These are phyloP conservation scores for Melipona quadrifasciata DNA, from an alignment of 1,140 invertebrate genomes.

Conservation along the genomic window DNA sequence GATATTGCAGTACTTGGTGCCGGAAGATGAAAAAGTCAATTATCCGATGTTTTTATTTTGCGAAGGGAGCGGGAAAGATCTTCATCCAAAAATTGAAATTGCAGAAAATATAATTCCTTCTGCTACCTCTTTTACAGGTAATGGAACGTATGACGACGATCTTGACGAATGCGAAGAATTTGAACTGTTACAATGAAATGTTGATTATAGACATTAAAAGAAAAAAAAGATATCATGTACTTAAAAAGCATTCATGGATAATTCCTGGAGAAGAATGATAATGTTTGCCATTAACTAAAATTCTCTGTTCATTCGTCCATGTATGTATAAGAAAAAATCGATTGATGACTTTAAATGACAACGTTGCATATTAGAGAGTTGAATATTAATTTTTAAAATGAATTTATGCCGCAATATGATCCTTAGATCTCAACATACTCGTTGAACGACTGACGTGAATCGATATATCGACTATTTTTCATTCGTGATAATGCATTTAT, in stretches of 20 bases:
- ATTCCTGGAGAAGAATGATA: constrained; percentile 8
- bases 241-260: constrained; percentile 61
- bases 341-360: constrained; percentile 35
- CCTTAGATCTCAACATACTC: constrained; percentile 18
- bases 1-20: constrained; percentile 84
- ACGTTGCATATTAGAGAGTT: constrained; percentile 27
- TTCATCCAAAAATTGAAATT: constrained; percentile 82
- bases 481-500: constrained; percentile 25
- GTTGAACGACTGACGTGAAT: constrained; percentile 20
- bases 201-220: constrained; percentile 17
- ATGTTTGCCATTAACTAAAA: constrained; percentile 37
- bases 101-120: constrained; percentile 83
- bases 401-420: constrained; percentile 9
- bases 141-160: constrained; percentile 83
- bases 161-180: constrained; percentile 89
- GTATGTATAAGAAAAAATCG: constrained; percentile 32
- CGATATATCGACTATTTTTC: constrained; percentile 32
- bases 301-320: constrained; percentile 46
- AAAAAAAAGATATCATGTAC: constrained; percentile 57
- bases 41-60: constrained; percentile 92
- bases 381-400: constrained; percentile 9
- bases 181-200: constrained; percentile 76
- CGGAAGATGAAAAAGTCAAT: constrained; percentile 83
- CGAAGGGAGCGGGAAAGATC: constrained; percentile 85
- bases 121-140: constrained; percentile 79